Conservation (phyloP, 2,113 vertebrate species). For the Mandrillus leucophaeus region DNA sequence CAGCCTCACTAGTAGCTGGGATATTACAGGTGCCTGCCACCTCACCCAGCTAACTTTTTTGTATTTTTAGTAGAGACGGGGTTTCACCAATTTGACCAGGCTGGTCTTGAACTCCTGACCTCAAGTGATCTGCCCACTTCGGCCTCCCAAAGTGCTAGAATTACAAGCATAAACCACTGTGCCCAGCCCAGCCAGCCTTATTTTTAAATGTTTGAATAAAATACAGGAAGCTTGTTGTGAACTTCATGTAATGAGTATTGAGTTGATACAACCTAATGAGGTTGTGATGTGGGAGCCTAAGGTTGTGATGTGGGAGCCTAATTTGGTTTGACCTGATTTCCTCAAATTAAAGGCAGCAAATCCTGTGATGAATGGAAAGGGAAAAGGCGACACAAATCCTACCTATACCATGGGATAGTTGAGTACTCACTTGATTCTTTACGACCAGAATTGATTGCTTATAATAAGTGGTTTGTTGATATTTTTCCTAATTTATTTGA, state of each 20-base stretch:
- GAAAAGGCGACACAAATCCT: not conserved
- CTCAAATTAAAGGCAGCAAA: slow-evolving; percentile 46
- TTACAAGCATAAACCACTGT: not conserved
- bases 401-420: not conserved
- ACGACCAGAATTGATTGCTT: not conserved
- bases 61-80: not conserved
- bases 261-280: not conserved
- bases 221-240: not conserved
- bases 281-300: slow-evolving; percentile 24
- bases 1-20: not conserved
- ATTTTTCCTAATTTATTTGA: not conserved
- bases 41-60: not conserved
- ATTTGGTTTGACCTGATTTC: slow-evolving; percentile 41
- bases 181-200: not conserved
- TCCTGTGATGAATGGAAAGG: not conserved
- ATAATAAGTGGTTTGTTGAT: not conserved
- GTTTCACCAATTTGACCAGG: not conserved
- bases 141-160: not conserved
- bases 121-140: not conserved
- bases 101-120: not conserved
- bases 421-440: not conserved
- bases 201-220: slow-evolving; percentile 55
- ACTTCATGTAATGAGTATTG: not conserved
- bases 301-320: slow-evolving; percentile 17
- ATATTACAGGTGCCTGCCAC: not conserved